A percentile compares a stretch with the other conserved stretches of the same genome.
phyloP scores from a whole-genome alignment of 1,140 invertebrate genomes.

The Aphaenogaster rudis region DNA sequence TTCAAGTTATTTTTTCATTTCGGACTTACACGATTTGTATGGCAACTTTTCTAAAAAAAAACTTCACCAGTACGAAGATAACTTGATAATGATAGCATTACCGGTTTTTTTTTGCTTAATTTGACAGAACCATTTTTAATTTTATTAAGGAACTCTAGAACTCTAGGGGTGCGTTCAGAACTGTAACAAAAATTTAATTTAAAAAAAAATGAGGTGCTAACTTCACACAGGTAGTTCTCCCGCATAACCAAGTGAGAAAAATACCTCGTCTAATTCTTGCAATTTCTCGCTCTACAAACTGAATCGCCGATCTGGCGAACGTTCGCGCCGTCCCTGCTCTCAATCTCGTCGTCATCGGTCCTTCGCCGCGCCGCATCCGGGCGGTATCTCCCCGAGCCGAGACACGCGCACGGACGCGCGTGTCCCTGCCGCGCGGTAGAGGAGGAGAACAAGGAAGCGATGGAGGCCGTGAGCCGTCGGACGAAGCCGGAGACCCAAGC shows the following conservation, averaged over 20 bases:
- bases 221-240: neutral
- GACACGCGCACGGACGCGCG: slow-evolving; percentile 53
- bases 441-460: slow-evolving; percentile 62
- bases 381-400: slow-evolving; percentile 38
- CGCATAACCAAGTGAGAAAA: neutral
- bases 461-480: slow-evolving; percentile 44
- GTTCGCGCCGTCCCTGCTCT: slow-evolving; percentile 44
- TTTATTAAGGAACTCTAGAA: too few relatives aligned
- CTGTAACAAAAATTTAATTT: too few relatives aligned
- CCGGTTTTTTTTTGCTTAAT: too few relatives aligned
- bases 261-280: neutral
- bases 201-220: too few relatives aligned
- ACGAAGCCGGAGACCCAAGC: slow-evolving; percentile 40
- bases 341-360: slow-evolving; percentile 53
- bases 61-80: neutral
- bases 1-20: neutral
- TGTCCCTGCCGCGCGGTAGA: slow-evolving; percentile 53
- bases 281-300: neutral
- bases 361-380: slow-evolving; percentile 36
- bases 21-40: neutral
- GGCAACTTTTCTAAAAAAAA: neutral
- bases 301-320: slow-evolving; percentile 19
- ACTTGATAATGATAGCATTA: neutral
- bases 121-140: too few relatives aligned
- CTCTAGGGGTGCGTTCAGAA: too few relatives aligned